Evolutionary conservation across 2,113 vertebrate genomes (phyloP), one percentile per base, ranked within the genome.

Genomic region (Podocnemis expansa): DNA sequence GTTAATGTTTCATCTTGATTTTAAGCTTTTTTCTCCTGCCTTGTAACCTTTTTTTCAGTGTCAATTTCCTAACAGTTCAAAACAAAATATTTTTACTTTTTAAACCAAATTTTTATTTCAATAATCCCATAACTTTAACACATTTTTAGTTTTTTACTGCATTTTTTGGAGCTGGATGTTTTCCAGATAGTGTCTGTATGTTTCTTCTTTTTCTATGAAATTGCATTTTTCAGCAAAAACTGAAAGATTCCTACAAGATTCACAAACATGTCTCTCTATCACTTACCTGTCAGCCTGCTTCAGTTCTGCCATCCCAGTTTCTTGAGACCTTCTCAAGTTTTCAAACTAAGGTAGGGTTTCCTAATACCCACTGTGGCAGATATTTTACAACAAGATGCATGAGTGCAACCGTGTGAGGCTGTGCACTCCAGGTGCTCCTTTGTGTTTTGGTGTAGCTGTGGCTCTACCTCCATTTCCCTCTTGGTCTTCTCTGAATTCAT

Each of bases 241-340:
- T 19, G 17, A n/a, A 70, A 70, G 19, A 70, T 70, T 70, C n/a
- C n/a, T 19, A 8, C 19, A 70, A 70, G 19, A 70, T 70, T 70
- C n/a, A 19, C 19, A 70, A 6, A 47, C 47, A 4, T 19, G 22
- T 8, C n/a, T 70, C 63, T 70, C 17, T 9, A 38, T 16, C 0
- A 10, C 19, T 8, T 29, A 58, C 76, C 54, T 45, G 29, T 29
- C 52, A 29, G 29, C 43, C 21, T 2, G n/a, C 19, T 0, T 4
- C 73, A 79, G 78, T 56, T 45, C 84, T 2, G 0, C 29, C 12
- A 85, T 51, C 80, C 11, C 0, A 34, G 1, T 45, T 24, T 45
- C 41, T 24, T 12, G 13, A 24, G 63, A 19, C 10, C 81, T 24
- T 5, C 45, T 58, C 60, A 0, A 0, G 5, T 76, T 14, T 47